phyloP scores from a whole-genome alignment of 2,888 invertebrate genomes.

The Andricus curvator region DNA sequence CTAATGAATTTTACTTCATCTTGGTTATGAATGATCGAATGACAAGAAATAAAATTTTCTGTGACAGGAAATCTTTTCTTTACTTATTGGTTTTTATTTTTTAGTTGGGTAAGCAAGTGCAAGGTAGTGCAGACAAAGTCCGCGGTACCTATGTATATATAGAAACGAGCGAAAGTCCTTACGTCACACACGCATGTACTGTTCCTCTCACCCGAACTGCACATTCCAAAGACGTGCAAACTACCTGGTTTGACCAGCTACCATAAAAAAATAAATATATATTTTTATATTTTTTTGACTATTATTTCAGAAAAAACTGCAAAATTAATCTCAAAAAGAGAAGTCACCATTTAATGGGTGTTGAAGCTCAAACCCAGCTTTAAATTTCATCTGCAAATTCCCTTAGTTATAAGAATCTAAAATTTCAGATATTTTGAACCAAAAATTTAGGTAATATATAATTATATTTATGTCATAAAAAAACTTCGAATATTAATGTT shows the following conservation, averaged over 20 bases:
- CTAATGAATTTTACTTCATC: background rate
- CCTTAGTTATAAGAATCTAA: no score
- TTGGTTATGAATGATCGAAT: background rate
- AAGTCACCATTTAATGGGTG: no score
- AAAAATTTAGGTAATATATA: no score
- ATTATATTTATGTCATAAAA: no score
- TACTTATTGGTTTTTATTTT: background rate
- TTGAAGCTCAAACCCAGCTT: no score
- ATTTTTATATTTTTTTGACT: no score
- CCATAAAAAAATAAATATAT: background rate
- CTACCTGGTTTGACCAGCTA: background rate
- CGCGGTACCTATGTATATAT: conserved; percentile 50
- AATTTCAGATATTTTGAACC: no score
- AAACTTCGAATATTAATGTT: no score
- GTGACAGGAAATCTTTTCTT: background rate
- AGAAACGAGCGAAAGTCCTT: conserved; percentile 72
- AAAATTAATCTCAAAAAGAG: background rate
- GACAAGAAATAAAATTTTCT: background rate
- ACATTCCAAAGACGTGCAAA: conserved; percentile 21
- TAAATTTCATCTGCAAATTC: no score
- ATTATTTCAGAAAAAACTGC: background rate
- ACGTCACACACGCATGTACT: conserved; percentile 61
- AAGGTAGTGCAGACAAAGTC: conserved; percentile 60
- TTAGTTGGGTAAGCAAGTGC: conserved; percentile 63
- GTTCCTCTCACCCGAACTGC: background rate